phyloP scores from a whole-genome alignment of 2,113 vertebrate genomes.

The Platichthys flesus region DNA sequence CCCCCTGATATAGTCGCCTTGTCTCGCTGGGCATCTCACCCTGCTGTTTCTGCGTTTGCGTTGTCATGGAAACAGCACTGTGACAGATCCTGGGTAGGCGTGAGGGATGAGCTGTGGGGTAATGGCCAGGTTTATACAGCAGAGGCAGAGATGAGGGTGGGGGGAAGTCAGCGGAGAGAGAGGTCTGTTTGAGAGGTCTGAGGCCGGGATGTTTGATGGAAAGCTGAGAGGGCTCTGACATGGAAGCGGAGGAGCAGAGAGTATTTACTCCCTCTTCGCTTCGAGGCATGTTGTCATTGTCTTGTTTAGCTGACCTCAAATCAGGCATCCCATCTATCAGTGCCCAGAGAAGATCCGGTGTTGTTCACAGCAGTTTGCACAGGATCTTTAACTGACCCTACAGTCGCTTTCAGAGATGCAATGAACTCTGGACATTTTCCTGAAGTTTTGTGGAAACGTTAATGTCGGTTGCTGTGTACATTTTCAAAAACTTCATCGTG shows the following conservation, averaged over 20 bases:
- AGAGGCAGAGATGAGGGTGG: conserved; percentile 23
- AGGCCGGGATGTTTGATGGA: conserved; percentile 49
- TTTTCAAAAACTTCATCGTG: too few species aligned
- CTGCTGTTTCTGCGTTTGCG: conserved; percentile 75
- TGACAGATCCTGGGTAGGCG: conserved; percentile 81
- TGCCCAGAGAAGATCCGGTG: conserved; percentile 33
- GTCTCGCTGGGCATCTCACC: conserved; percentile 77
- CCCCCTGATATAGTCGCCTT: conserved; percentile 66
- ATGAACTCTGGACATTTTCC: background rate
- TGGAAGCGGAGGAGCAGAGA: conserved; percentile 46
- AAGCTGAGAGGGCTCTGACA: conserved; percentile 57
- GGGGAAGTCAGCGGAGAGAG: conserved; percentile 7
- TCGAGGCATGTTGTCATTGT: conserved; percentile 69
- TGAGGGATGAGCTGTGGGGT: conserved; percentile 82
- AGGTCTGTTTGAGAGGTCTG: conserved; percentile 22
- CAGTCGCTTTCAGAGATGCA: background rate
- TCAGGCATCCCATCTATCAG: conserved; percentile 61
- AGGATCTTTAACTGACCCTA: conserved; percentile 5
- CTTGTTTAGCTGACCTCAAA: conserved; percentile 69
- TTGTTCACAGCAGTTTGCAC: conserved; percentile 28
- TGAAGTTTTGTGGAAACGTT: background rate
- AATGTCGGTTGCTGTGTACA: too few species aligned
- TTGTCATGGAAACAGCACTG: conserved; percentile 81
- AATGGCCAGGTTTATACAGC: conserved; percentile 78
- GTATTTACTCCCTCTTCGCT: conserved; percentile 55